Percentiles rank a stretch among this genome's conserved stretches.
These are phyloP conservation scores for Megaleporinus macrocephalus DNA, from an alignment of 2,113 vertebrate species.

Conservation along the genomic window DNA sequence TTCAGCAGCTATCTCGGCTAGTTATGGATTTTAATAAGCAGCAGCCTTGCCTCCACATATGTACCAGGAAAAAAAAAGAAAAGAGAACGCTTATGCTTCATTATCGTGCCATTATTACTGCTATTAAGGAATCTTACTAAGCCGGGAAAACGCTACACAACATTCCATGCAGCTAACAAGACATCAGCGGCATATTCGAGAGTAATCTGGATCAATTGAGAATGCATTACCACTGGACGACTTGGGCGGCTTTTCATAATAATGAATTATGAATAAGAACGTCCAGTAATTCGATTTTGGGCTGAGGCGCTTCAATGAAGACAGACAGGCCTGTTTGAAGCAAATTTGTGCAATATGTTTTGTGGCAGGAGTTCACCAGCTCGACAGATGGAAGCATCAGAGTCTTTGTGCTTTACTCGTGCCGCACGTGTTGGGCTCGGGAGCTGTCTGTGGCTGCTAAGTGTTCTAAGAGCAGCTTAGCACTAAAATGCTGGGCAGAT, in stretches of 20 bases:
- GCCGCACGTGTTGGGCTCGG: neutral
- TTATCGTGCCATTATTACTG: conserved; percentile 35
- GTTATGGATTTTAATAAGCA: conserved; percentile 41
- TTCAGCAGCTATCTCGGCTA: conserved; percentile 19
- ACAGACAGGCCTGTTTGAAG: conserved; percentile 24
- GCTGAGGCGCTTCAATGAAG: conserved; percentile 30
- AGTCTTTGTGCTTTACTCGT: neutral
- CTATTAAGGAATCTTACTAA: conserved; percentile 25
- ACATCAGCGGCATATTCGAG: neutral
- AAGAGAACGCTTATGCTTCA: conserved; percentile 28
- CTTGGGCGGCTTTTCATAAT: conserved; percentile 27
- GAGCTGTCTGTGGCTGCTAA: neutral
- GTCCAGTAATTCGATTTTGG: conserved; percentile 37
- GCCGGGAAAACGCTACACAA: conserved; percentile 1
- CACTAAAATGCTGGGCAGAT: neutral
- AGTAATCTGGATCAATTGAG: conserved; percentile 19
- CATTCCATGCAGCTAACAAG: conserved; percentile 36
- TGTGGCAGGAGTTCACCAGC: neutral
- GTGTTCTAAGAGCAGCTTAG: neutral
- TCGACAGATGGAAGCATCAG: neutral
- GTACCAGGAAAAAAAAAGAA: neutral
- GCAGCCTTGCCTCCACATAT: conserved; percentile 27
- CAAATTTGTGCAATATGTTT: conserved; percentile 4
- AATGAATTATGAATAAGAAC: conserved; percentile 46
- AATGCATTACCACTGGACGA: neutral